phyloP scores from a whole-genome alignment of 2,888 invertebrate genomes.

The Hetaerina titia region DNA sequence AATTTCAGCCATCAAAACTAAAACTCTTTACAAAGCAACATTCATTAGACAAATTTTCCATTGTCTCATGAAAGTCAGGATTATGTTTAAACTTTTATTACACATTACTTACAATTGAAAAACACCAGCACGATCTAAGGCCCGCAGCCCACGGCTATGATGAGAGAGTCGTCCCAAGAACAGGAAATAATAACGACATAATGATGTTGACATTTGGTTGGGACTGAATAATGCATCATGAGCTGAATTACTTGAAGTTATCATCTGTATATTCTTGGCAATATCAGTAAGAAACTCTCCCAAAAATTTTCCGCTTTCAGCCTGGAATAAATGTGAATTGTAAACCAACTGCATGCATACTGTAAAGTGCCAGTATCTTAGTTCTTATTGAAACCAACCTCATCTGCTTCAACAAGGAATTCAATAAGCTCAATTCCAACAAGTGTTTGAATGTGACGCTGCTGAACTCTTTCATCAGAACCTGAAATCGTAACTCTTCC shows the following conservation, averaged over 20 bases:
- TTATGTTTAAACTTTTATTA: neutral
- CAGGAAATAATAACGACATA: constrained; percentile 96
- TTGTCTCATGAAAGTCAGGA: too few relatives aligned
- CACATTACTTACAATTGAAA: constrained; percentile 84
- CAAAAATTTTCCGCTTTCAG: constrained; percentile 85
- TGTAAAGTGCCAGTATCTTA: neutral
- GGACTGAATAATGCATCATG: constrained; percentile 94
- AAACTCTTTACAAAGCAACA: too few relatives aligned
- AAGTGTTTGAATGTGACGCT: constrained; percentile 80
- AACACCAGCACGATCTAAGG: constrained; percentile 86
- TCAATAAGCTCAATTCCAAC: constrained; percentile 84
- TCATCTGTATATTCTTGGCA: constrained; percentile 85
- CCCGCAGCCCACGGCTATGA: constrained; percentile 76
- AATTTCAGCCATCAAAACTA: too few relatives aligned
- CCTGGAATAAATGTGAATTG: constrained; percentile 75
- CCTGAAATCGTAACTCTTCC: constrained; percentile 77
- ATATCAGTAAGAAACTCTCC: constrained; percentile 91
- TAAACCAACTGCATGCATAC: neutral
- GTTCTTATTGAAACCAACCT: constrained; percentile 77
- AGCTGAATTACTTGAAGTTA: constrained; percentile 86
- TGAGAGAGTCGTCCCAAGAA: constrained; percentile 89
- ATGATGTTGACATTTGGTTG: constrained; percentile 91
- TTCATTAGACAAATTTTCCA: too few relatives aligned
- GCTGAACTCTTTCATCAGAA: constrained; percentile 79
- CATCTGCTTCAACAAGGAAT: constrained; percentile 84